These are phyloP conservation scores for Microtus oregoni DNA, from an alignment of 2,113 vertebrate genomes.

Conservation along the genomic window DNA sequence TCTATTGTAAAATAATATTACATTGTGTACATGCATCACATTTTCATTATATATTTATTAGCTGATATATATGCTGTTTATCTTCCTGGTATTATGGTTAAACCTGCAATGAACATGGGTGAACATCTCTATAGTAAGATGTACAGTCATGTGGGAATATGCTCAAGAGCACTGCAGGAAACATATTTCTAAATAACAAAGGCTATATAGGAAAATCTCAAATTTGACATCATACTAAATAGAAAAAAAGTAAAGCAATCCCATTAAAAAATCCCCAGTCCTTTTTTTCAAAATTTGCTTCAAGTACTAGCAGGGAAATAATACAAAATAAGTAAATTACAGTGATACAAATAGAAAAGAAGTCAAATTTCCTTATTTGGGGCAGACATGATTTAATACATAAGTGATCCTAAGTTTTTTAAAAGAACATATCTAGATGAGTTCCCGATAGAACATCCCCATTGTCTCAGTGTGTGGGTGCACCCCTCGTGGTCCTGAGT, in stretches of 20 bases:
- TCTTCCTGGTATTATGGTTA: neutral
- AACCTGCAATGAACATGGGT: neutral
- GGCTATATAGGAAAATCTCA: neutral
- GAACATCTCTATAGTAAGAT: neutral
- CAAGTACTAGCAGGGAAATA: neutral
- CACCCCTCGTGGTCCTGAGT: too few species aligned
- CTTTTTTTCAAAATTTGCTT: neutral
- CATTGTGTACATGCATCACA: neutral
- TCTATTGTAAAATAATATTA: neutral
- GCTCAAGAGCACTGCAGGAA: neutral
- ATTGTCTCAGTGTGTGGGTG: too few species aligned
- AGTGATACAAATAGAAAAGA: neutral
- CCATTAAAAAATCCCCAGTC: neutral
- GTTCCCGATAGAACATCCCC: too few species aligned
- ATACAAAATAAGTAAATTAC: neutral
- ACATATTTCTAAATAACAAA: neutral
- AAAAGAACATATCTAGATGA: neutral
- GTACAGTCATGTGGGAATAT: neutral
- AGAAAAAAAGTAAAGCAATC: neutral
- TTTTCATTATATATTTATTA: neutral
- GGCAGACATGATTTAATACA: neutral
- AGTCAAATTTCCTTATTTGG: neutral
- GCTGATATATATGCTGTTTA: neutral
- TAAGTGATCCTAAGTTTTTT: neutral
- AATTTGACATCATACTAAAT: neutral